These are phyloP conservation scores for Syrphus vitripennis DNA, from an alignment of 2,888 invertebrate species.

Conservation along the genomic window DNA sequence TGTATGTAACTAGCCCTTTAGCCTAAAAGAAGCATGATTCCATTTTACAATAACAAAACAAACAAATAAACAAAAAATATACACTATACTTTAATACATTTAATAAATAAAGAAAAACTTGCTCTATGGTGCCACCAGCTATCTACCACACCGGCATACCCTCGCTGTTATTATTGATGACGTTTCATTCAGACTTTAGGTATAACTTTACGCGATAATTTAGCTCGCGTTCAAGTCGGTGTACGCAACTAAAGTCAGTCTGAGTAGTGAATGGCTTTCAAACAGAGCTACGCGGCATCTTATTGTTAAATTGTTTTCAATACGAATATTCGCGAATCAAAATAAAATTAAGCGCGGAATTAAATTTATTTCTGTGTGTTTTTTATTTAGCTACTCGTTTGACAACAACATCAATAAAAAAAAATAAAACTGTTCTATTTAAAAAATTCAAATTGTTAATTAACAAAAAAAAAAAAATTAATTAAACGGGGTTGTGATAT, in stretches of 20 bases:
- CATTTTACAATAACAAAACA: neutral
- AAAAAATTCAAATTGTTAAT: neutral
- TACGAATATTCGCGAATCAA: neutral
- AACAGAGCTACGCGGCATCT: conserved; percentile 33
- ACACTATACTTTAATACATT: too few species aligned
- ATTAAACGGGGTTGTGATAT: neutral
- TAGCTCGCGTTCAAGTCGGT: conserved; percentile 51
- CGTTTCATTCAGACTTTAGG: conserved; percentile 20
- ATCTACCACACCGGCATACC: neutral
- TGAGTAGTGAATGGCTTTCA: conserved; percentile 47
- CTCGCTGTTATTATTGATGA: conserved; percentile 21
- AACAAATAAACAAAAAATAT: too few species aligned
- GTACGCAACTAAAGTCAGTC: conserved; percentile 54
- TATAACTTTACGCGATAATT: conserved; percentile 45
- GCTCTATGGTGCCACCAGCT: neutral
- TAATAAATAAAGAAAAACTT: conserved; percentile 8
- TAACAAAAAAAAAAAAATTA: neutral
- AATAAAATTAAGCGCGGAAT: neutral
- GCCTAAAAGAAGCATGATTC: neutral
- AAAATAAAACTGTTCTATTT: neutral
- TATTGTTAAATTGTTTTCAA: neutral
- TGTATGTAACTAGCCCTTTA: too few species aligned
- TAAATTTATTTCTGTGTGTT: neutral
- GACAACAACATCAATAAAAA: neutral
- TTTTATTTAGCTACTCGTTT: too few species aligned